Evolutionary conservation across 1,140 invertebrate genomes (phyloP).

Genomic region (Glomeris maerens): DNA sequence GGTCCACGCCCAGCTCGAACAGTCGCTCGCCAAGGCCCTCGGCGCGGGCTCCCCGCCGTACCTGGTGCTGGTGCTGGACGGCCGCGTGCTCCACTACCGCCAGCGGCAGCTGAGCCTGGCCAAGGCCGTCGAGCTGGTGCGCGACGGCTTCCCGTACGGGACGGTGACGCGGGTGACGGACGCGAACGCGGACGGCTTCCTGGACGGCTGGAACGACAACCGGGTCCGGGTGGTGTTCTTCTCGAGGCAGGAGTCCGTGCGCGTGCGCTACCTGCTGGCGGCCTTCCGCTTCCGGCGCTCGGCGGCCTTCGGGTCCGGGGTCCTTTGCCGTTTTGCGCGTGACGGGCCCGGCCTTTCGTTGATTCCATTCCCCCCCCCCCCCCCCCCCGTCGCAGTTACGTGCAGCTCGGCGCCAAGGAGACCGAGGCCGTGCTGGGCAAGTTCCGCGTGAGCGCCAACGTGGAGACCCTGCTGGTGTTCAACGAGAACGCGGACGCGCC

Average conservation of each 20-base stretch:
- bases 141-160: conserved; percentile 66
- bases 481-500: conserved; percentile 72
- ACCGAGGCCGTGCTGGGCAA: conserved; percentile 38
- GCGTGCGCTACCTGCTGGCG: conserved; percentile 71
- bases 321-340: conserved; percentile 38
- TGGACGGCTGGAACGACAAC: conserved; percentile 81
- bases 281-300: conserved; percentile 71
- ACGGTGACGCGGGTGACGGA: conserved; percentile 55
- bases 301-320: conserved; percentile 84
- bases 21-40: conserved; percentile 53
- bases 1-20: conserved; percentile 68
- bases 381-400: conserved; percentile 50
- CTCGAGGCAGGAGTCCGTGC: conserved; percentile 54
- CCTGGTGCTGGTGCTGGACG: conserved; percentile 65
- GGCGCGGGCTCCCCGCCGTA: conserved; percentile 65
- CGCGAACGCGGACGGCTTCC: conserved; percentile 56
- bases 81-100: conserved; percentile 60
- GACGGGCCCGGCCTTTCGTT: no score
- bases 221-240: conserved; percentile 77
- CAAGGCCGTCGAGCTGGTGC: conserved; percentile 70
- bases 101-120: conserved; percentile 57
- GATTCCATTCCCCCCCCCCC: not conserved
- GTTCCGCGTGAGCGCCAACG: conserved; percentile 56
- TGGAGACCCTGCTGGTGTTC: conserved; percentile 76
- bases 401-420: conserved; percentile 39